Conservation (phyloP, 2,888 invertebrate species). For the Itoplectis maculator region DNA sequence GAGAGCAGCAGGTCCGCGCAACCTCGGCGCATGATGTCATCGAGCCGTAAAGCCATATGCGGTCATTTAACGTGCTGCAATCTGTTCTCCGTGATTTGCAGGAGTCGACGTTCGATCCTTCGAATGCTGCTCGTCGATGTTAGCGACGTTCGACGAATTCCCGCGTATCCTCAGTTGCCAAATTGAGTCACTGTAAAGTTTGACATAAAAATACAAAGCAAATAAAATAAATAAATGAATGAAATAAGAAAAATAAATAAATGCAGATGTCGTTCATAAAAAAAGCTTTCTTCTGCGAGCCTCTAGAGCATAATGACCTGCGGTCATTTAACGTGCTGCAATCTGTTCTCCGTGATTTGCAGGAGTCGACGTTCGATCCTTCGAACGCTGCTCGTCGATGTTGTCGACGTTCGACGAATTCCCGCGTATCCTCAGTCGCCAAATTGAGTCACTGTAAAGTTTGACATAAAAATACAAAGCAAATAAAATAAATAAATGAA, state of each 20-base stretch:
- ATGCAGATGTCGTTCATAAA: too few relatives aligned
- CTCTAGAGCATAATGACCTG: too few relatives aligned
- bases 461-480: too few relatives aligned
- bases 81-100: conserved; percentile 18
- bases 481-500: too few relatives aligned
- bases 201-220: too few relatives aligned
- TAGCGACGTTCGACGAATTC: not conserved
- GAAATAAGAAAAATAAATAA: too few relatives aligned
- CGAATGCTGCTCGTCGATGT: conserved; percentile 16
- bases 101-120: conserved; percentile 6
- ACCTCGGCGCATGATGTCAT: conserved; percentile 63
- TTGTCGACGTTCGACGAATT: not conserved
- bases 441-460: not conserved
- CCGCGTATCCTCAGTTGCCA: not conserved
- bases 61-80: conserved; percentile 59
- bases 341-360: conserved; percentile 25
- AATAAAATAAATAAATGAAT: too few relatives aligned
- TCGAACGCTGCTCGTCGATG: conserved; percentile 15
- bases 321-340: conserved; percentile 60
- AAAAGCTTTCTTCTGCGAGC: too few relatives aligned
- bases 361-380: conserved; percentile 4
- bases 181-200: not conserved
- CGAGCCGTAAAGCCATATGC: conserved; percentile 62
- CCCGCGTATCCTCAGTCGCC: not conserved
- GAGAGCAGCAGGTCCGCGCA: conserved; percentile 26